These are phyloP conservation scores for Drosophila malerkotliana DNA, from an alignment of 1,140 invertebrate genomes.

Conservation along the genomic window DNA sequence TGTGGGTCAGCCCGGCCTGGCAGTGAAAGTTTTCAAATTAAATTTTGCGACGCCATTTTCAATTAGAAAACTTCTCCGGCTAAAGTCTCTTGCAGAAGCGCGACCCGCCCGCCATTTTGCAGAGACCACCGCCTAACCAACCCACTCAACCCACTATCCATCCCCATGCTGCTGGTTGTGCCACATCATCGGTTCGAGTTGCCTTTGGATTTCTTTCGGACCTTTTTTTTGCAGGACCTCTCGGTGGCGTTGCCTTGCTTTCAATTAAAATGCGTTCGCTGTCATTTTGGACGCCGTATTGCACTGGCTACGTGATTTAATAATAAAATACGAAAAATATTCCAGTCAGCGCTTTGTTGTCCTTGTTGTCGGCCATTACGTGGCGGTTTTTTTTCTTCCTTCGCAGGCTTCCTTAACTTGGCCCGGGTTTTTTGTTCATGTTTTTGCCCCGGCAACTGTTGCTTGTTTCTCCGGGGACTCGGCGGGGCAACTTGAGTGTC, in stretches of 20 bases:
- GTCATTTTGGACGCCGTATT: slow-evolving; percentile 82
- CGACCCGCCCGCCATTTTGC: slow-evolving; percentile 15
- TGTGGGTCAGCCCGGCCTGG: slow-evolving; percentile 61
- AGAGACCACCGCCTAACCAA: background rate
- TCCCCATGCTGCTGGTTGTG: slow-evolving; percentile 27
- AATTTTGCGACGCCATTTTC: slow-evolving; percentile 81
- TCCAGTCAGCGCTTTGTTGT: slow-evolving; percentile 74
- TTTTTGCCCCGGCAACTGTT: slow-evolving; percentile 56
- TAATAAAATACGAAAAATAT: slow-evolving; percentile 77
- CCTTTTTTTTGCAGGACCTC: slow-evolving; percentile 13
- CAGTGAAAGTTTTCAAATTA: slow-evolving; percentile 82
- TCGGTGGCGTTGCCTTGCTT: slow-evolving; percentile 40
- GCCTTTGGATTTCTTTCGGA: slow-evolving; percentile 17
- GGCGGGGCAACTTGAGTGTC: slow-evolving; percentile 4
- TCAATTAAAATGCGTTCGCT: slow-evolving; percentile 82
- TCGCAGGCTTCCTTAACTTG: background rate
- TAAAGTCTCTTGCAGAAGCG: slow-evolving; percentile 62
- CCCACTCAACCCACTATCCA: background rate
- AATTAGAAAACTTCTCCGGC: slow-evolving; percentile 76
- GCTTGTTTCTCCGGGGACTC: slow-evolving; percentile 38
- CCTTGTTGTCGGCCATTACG: slow-evolving; percentile 70
- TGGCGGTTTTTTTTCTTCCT: slow-evolving; percentile 51
- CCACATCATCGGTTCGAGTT: slow-evolving; percentile 45
- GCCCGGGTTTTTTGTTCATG: background rate
- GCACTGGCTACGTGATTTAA: slow-evolving; percentile 81